phyloP scores from a whole-genome alignment of 2,888 invertebrate genomes.

The Caradrina clavipalpis region DNA sequence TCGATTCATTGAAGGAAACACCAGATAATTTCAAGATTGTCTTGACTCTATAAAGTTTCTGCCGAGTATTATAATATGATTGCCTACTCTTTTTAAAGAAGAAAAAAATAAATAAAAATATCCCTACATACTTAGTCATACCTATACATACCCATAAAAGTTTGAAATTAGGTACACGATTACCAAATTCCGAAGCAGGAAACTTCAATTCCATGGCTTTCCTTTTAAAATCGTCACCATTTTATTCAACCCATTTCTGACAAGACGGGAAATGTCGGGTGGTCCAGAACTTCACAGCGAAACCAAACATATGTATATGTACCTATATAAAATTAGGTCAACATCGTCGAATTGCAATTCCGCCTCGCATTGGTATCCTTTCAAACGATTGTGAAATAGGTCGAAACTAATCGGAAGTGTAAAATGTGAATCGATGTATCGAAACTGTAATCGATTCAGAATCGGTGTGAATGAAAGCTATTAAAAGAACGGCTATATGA shows the following conservation, averaged over 20 bases:
- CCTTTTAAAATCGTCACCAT: neutral
- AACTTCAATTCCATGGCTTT: neutral
- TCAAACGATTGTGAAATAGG: conserved; percentile 43
- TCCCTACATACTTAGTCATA: no score
- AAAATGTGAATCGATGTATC: conserved; percentile 59
- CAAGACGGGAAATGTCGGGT: conserved; percentile 36
- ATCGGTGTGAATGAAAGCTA: conserved; percentile 68
- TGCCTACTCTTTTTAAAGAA: no score
- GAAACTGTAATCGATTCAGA: conserved; percentile 51
- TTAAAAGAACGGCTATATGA: conserved; percentile 62
- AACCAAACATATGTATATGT: conserved; percentile 3
- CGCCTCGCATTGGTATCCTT: conserved; percentile 27
- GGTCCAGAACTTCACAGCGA: conserved; percentile 20
- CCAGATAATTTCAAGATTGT: no score
- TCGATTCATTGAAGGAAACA: no score
- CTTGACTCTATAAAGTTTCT: no score
- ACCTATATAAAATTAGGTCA: conserved; percentile 53
- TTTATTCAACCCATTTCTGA: conserved; percentile 16
- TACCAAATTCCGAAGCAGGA: neutral
- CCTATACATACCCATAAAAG: no score
- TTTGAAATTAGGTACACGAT: no score
- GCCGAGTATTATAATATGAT: no score
- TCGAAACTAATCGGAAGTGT: conserved; percentile 55
- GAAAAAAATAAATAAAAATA: no score
- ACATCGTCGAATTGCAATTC: conserved; percentile 45